Evolutionary conservation across 2,113 vertebrate genomes (phyloP), one percentile per base, ranked within the genome.

Genomic region (Lates calcarifer): DNA sequence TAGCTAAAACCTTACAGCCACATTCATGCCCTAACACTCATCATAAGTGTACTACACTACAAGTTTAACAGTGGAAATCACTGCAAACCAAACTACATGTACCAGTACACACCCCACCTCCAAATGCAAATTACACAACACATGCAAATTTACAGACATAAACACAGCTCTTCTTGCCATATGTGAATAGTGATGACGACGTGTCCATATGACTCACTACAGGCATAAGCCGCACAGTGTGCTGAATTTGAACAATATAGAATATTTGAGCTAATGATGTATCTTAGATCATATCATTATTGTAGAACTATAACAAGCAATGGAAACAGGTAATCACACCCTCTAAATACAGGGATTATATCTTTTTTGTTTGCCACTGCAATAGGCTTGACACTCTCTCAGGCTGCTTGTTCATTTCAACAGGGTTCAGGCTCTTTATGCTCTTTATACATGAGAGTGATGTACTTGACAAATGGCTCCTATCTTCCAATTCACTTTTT

Each of bases 41-140:
- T 37, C 12, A 58, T 22, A 15, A 29, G 11, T 15, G 24, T 56
- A 43, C 47, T 22, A 13, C 11, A 55, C 11, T 17, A 57, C 8
- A 37, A 22, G 4, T 57, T 17, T 61, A 64, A 49, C n/a, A 64
- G 5, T 7, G 22, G 41, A 65, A 33, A 58, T 66, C 28, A 29
- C 24, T 24, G 10, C 18, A 78, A 60, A 68, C 5, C 28, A 45
- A 72, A 60, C 5, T 1, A 5, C 28, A 55, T 79, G 24, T n/a
- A 47, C 29, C 6, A 28, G 1, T 31, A 4, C 31, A 53, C n/a
- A 22, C 15, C 7, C 53, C 37, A 11, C n/a, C 18, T 35, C 18
- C 2, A 78, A 47, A 75, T 84, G 71, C 72, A 56, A 82, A 84
- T 81, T 28, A 33, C 58, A 33, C 41, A 77, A 74, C 74, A 53